A percentile compares a stretch with the other conserved stretches of the same genome.
Evolutionary conservation across 1,140 invertebrate genomes (phyloP).

Genomic region (Arctopsyche grandis): DNA sequence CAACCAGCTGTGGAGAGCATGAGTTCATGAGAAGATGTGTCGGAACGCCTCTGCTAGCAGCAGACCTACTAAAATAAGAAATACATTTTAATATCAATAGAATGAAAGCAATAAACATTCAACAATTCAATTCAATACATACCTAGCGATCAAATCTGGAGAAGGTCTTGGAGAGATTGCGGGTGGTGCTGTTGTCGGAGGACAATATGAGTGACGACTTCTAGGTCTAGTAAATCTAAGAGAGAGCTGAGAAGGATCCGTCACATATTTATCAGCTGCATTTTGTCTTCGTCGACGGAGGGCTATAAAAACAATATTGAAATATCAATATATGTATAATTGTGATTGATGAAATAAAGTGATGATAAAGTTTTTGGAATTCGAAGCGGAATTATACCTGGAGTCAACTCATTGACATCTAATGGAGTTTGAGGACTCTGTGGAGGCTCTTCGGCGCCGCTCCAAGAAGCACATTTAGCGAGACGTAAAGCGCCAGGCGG

Average conservation of each 20-base stretch:
- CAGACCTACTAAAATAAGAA: slow-evolving; percentile 35
- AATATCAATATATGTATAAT: slow-evolving; percentile 59
- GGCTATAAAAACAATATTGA: slow-evolving; percentile 60
- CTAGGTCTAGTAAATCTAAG: slow-evolving; percentile 73
- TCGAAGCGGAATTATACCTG: slow-evolving; percentile 59
- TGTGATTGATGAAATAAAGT: no score
- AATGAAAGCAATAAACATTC: neutral
- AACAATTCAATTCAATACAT: neutral
- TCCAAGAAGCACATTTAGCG: slow-evolving; percentile 70
- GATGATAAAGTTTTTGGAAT: no score
- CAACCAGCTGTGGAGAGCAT: slow-evolving; percentile 61
- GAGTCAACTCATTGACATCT: slow-evolving; percentile 54
- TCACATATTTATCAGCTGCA: slow-evolving; percentile 75
- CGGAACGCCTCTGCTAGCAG: slow-evolving; percentile 62
- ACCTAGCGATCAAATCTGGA: slow-evolving; percentile 40
- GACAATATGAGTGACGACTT: slow-evolving; percentile 57
- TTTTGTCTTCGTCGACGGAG: slow-evolving; percentile 68
- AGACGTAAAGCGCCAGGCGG: slow-evolving; percentile 59
- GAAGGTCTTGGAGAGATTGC: slow-evolving; percentile 42
- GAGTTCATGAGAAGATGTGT: slow-evolving; percentile 64
- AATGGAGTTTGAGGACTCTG: slow-evolving; percentile 50
- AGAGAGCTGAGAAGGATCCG: slow-evolving; percentile 74
- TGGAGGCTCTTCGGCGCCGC: slow-evolving; percentile 59
- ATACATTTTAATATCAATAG: neutral
- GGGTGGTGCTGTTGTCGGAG: slow-evolving; percentile 56